Conservation (phyloP, 2,888 invertebrate genomes). For the Beris chalybata region DNA sequence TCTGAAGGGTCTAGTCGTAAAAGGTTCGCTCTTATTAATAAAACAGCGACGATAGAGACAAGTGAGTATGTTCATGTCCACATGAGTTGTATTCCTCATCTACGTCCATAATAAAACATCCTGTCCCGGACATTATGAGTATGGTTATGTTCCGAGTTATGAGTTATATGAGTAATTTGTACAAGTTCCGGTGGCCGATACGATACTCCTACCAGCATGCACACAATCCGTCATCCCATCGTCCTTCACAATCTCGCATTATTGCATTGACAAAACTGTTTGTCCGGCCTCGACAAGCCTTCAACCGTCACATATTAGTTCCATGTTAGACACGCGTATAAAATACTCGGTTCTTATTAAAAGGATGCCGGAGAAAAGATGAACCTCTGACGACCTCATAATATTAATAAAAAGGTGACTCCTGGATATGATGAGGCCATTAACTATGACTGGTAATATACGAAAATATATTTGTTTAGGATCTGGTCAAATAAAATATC, state of each 20-base stretch:
- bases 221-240: conserved; percentile 36
- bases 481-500: too few relatives aligned
- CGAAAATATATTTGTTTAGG: too few relatives aligned
- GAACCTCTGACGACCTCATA: background rate
- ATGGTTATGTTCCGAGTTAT: conserved; percentile 34
- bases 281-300: conserved; percentile 4
- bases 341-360: conserved; percentile 32
- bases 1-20: background rate
- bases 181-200: conserved; percentile 29
- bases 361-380: background rate
- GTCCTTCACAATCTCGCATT: conserved; percentile 32
- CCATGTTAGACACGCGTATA: conserved; percentile 32
- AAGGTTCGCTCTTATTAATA: conserved; percentile 11
- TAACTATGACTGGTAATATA: too few relatives aligned
- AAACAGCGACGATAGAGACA: background rate
- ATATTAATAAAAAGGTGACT: background rate
- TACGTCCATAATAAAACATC: conserved; percentile 35
- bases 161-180: conserved; percentile 39
- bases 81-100: conserved; percentile 14
- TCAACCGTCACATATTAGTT: conserved; percentile 25
- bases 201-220: conserved; percentile 31
- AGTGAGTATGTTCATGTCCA: conserved; percentile 1
- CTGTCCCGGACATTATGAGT: conserved; percentile 33
- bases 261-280: conserved; percentile 32
- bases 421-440: too few relatives aligned